These are phyloP conservation scores for Trogon surrucura DNA, from an alignment of 2,113 vertebrate genomes.

Conservation along the genomic window DNA sequence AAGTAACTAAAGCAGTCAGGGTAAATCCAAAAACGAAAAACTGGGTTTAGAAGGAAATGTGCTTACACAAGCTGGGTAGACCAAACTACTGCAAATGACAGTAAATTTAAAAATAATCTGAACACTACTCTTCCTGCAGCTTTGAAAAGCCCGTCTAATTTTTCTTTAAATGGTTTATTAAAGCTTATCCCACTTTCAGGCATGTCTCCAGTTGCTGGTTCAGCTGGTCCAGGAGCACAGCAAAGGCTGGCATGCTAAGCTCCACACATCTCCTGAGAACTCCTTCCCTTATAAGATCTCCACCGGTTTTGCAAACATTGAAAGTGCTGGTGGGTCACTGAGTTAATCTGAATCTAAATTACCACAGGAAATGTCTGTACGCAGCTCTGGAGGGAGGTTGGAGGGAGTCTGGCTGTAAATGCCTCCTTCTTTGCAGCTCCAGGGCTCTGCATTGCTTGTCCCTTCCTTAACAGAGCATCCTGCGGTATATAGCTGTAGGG, in stretches of 20 bases:
- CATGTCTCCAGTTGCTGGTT: not conserved
- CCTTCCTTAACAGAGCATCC: not conserved
- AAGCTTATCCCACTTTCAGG: not conserved
- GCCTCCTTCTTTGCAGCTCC: not conserved
- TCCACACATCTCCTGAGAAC: not conserved
- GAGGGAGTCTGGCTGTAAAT: not conserved
- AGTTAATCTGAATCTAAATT: not conserved
- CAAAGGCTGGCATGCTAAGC: not conserved
- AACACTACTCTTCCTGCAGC: not conserved
- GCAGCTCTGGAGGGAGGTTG: not conserved
- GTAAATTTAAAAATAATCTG: not conserved
- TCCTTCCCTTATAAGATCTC: not conserved
- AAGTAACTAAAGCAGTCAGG: not conserved
- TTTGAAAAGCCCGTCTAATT: not conserved
- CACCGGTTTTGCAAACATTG: not conserved
- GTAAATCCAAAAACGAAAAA: not conserved
- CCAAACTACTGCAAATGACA: not conserved
- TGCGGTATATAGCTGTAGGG: fast-evolving
- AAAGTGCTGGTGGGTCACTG: not conserved
- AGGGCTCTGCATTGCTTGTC: not conserved
- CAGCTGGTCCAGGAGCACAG: not conserved
- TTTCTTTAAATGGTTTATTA: not conserved
- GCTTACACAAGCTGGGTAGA: not conserved
- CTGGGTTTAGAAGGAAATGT: not conserved
- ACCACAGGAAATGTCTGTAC: not conserved